Evolutionary conservation across 2,888 invertebrate species (phyloP), one percentile per base, ranked within the genome.

Genomic region (Galeruca laticollis): DNA sequence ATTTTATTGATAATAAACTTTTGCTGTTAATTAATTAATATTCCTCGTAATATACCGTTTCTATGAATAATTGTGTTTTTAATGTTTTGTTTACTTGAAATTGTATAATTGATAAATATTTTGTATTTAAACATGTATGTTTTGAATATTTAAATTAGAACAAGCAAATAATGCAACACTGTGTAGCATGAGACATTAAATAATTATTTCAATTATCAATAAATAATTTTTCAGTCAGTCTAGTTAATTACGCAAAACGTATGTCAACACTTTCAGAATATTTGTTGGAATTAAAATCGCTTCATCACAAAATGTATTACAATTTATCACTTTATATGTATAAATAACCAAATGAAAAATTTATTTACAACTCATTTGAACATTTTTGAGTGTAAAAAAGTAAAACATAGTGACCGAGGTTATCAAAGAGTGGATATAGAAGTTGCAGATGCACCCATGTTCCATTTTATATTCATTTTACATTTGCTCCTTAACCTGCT

Each of bases 131-230:
- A 26, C 31, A 54, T 54, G 54, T 54, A 26, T 54, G 54, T 54
- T 54, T 54, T 31, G 26, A 54, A 21, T 54, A 31, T 54, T 31
- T 9, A 31, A 54, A 54, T 18, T 54, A 26, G 54, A 54, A 54
- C 54, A 54, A 54, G n/a, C 54, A 54, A 54, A 21, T 26, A 18
- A 15, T 31, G n/a, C 54, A 54, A 31, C 18, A 47, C 47, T 2
- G 8, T 47, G 15, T 47, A 47, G 18, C 15, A 47, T 47, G 18
- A 47, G 18, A 47, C 18, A 15, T 18, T 18, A 18, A 47, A 47
- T 47, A 47, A 47, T 18, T 10, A 47, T 47, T 47, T 47, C 47
- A 47, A 40, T 40, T 40, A 9, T 47, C 8, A 47, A 47, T 47
- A 47, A 47, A 47, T 47, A 47, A 47, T 47, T 47, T 47, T 47